Base-by-base conservation (phyloP, 1,140 invertebrate species). In the Aphaenogaster ashmeadi region DNA sequence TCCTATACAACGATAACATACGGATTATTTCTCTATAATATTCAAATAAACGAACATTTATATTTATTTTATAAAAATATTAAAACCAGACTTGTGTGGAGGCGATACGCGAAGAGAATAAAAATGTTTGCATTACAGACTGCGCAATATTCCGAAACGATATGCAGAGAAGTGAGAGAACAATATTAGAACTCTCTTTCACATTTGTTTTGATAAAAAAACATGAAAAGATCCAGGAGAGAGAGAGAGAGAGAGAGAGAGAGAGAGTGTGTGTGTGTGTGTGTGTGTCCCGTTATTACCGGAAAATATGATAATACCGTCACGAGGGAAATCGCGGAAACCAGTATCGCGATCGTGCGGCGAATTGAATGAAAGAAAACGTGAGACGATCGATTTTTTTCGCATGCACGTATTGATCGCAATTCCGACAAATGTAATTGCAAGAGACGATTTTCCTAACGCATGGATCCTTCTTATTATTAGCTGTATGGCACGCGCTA, bases 291-390 rank as follows among this genome's bases (percentile, higher is more conserved):
- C 15, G 5, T 86, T 54, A 64, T 80, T 58, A 33, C n/a, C 41
- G 41, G 52, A 64, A 60, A 83, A 81, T 77, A 80, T 60, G 86
- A 87, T 87, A 74, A 87, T 62, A 21, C 27, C 38, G 38, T 77
- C 85, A 36, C 15, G 58, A 71, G 85, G 47, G 47, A 87, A 88
- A 88, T 81, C 67, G 33, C 54, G 33, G 33, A 36, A 79, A 79
- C 58, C n/a, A 33, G 67, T 74, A 72, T 72, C 38, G 33, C 41
- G 75, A 72, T 87, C 71, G 44, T 21, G 50, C 27, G 44, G 66
- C n/a, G 60, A 80, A 86, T 87, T 87, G 52, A 78, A 71, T 52
- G 67, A 64, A 58, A 80, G 52, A 21, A 87, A 87, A 88, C 21
- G 38, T 27, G 36, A 58, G 41, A 44, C 47, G 9, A 41, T 64